Evolutionary conservation across 2,113 vertebrate species (phyloP).

Genomic region (Megaleporinus macrocephalus): DNA sequence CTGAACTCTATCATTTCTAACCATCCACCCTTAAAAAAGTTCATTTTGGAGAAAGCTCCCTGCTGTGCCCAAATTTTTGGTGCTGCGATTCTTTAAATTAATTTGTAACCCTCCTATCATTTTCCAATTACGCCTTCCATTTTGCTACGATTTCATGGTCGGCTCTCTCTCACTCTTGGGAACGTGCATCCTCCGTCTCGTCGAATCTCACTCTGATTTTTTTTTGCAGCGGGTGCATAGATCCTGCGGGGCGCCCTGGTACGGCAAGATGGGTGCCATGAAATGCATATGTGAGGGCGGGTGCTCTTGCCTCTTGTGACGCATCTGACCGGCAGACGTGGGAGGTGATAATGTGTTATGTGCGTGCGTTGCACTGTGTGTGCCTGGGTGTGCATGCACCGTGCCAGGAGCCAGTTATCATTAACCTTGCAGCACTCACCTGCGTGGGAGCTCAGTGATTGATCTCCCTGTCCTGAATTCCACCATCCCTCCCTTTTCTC

Average conservation of each 20-base stretch:
- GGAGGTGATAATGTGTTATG: conserved; percentile 28
- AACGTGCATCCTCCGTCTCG: conserved; percentile 28
- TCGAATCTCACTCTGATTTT: background rate
- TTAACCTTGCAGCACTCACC: conserved; percentile 68
- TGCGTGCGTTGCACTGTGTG: conserved; percentile 26
- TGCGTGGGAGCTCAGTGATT: conserved; percentile 63
- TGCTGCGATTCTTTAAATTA: conserved; percentile 68
- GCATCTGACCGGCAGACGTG: conserved; percentile 3
- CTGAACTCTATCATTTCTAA: conserved; percentile 29
- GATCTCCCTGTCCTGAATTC: conserved; percentile 62
- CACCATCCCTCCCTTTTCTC: conserved; percentile 53
- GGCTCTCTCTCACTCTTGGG: conserved; percentile 55
- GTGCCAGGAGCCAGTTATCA: conserved; percentile 34
- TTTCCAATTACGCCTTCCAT: conserved; percentile 72
- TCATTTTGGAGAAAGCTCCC: conserved; percentile 53
- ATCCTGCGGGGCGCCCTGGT: background rate
- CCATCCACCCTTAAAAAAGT: conserved; percentile 21
- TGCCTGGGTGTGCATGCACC: conserved; percentile 15
- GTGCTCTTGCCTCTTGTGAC: background rate
- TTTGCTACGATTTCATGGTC: conserved; percentile 71
- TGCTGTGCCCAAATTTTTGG: conserved; percentile 61
- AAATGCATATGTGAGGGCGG: conserved; percentile 8
- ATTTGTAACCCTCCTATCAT: conserved; percentile 61
- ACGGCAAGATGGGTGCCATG: background rate
- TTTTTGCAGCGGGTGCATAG: background rate